Evolutionary conservation across 2,113 vertebrate genomes (phyloP), one percentile per base, ranked within the genome.

Genomic region (Neopipo cinnamomea): DNA sequence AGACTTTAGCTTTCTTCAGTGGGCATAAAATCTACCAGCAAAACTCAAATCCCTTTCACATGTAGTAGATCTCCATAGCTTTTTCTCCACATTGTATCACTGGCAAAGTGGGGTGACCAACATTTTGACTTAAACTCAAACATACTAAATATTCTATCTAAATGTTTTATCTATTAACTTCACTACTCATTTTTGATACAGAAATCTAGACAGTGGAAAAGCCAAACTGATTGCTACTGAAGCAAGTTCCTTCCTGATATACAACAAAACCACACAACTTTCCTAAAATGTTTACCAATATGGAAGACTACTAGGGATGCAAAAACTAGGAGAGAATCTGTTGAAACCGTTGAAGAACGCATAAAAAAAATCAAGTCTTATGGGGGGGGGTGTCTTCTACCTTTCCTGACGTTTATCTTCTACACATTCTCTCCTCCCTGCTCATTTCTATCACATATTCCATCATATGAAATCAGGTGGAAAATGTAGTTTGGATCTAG

Each of bases 231-330:
- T 41, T 66, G 39, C 23, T 68, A 63, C 12, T 23, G 50, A 23
- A 5, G 11, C 16, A 86, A 87, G 18, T 62, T 81, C 85, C 61
- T 47, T 85, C 22, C 25, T 30, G 23, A 53, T 41, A 89, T 4
- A 16, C 17, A 89, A 66, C 0, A 2, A 9, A 83, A 31, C 1
- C 5, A n/a, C 3, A 33, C 8, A 66, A 52, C 2, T 33, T 41
- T 73, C 37, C 55, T 84, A 20, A 65, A 91, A 52, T 10, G 1
- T 77, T 86, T 61, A 46, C 12, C 7, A 12, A 56, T 52, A 81
- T 8, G 14, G 33, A 90, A 94, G 31, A 41, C 30, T 65, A n/a
- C 3, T 59, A n/a, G 12, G 30, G 25, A 88, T 47, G 8, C 18
- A 93, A 88, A 70, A 61, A n/a, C 11, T 13, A 65, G 22, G n/a